phyloP scores from a whole-genome alignment of 2,888 invertebrate genomes.

The Ormyrus pomaceus region DNA sequence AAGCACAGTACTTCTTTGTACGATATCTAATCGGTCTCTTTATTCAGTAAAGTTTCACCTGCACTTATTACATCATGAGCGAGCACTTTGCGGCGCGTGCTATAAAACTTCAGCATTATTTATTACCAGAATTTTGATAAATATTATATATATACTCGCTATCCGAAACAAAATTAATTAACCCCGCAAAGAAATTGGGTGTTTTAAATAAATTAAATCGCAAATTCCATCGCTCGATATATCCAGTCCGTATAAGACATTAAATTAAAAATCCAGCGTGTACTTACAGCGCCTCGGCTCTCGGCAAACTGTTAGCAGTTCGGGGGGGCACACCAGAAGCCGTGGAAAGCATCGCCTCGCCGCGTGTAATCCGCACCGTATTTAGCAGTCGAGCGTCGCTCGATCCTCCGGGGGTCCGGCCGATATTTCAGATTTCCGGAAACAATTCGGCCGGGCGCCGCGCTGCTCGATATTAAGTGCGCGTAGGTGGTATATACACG shows the following conservation, averaged over 20 bases:
- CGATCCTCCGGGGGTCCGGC: slow-evolving; percentile 23
- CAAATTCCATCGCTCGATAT: too few species aligned
- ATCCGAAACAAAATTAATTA: neutral
- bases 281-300: neutral
- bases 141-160: neutral
- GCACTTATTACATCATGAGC: too few species aligned
- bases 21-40: slow-evolving; percentile 34
- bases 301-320: neutral
- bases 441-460: slow-evolving; percentile 56
- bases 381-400: neutral
- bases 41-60: neutral
- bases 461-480: neutral
- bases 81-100: too few species aligned
- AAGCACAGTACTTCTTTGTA: slow-evolving; percentile 15
- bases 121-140: too few species aligned
- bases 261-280: too few species aligned
- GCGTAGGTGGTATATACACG: too few species aligned
- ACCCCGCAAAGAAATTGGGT: neutral
- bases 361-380: slow-evolving; percentile 20
- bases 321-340: neutral
- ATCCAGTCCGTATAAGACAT: too few species aligned
- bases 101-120: neutral
- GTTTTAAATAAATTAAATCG: too few species aligned
- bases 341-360: too few species aligned
- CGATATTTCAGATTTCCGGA: slow-evolving; percentile 61